Base-by-base conservation (phyloP, 2,113 vertebrate species). In the Apodemus sylvaticus region DNA sequence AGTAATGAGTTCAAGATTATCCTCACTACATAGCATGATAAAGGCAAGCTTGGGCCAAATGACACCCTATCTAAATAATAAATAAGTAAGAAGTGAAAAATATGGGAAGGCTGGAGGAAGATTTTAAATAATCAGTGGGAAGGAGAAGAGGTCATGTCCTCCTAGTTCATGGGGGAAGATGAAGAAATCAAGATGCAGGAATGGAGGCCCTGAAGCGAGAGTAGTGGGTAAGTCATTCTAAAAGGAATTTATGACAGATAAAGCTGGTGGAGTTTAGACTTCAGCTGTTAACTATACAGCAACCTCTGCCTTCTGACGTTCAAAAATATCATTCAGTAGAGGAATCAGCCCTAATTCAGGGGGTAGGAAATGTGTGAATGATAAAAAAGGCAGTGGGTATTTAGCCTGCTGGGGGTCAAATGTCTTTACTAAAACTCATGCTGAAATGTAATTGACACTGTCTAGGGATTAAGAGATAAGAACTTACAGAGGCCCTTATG, bases 241-340 rank as follows among this genome's bases (percentile, higher is more conserved):
- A 55, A 93, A 89, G 77, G 48, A 91, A 86, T 83, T 96, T 31
- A 83, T 19, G 62, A 39, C 20, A 93, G 55, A 93, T 64, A 51
- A 95, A 93, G 31, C 83, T 31, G 66, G 36, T 51, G 55, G 31
- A 39, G 22, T 51, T 55, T 86, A 53, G 45, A 71, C 1, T 91
- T 14, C 66, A 86, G 79, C 42, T 89, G 42, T 16, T 81, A 86
- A 48, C 78, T 93, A 26, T 5, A 82, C 86, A 31, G 58, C 55
- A 89, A 86, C n/a, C 66, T 34, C 73, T 91, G 34, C 85, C 29
- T 93, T 91, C 34, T 91, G 34, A 91, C 29, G 91, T 96, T 58
- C 24, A 87, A 81, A 89, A 87, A 71, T 82, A 77, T 7, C 73
- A 77, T 81, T 82, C 17, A 34, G 22, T 60, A 77, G 36, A 86